These are phyloP conservation scores for Microplitis deprimator DNA, from an alignment of 2,888 invertebrate genomes.

Conservation along the genomic window DNA sequence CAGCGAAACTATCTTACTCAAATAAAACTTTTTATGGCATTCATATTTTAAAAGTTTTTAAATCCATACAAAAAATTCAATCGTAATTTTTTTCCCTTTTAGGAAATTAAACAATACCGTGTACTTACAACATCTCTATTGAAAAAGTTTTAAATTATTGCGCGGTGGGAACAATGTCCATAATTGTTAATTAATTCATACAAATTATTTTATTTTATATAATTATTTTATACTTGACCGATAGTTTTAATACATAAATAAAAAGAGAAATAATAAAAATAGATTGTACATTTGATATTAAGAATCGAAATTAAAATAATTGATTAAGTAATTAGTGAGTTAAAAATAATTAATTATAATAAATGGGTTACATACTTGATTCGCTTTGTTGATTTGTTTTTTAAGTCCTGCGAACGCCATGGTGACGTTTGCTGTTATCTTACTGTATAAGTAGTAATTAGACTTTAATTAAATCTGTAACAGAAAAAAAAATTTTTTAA, in stretches of 20 bases:
- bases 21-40: not conserved
- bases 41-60: not conserved
- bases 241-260: not conserved
- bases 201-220: not conserved
- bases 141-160: not conserved
- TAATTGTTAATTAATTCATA: not conserved
- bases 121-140: not conserved
- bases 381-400: slow-evolving; percentile 99
- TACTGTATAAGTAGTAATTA: not conserved
- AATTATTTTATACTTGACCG: not conserved
- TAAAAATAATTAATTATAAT: not conserved
- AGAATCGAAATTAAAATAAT: not conserved
- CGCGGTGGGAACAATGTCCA: not conserved
- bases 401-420: slow-evolving; percentile 99
- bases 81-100: not conserved
- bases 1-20: not conserved
- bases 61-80: not conserved
- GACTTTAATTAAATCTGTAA: slow-evolving; percentile 32
- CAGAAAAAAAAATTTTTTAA: slow-evolving; percentile 18
- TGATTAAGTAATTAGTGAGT: not conserved
- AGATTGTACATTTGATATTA: no score
- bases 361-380: slow-evolving; percentile 82
- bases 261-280: not conserved
- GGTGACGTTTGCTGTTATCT: slow-evolving; percentile 60
- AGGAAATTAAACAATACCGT: not conserved